These are phyloP conservation scores for Watsonalla binaria DNA, from an alignment of 2,888 invertebrate genomes.

Conservation along the genomic window DNA sequence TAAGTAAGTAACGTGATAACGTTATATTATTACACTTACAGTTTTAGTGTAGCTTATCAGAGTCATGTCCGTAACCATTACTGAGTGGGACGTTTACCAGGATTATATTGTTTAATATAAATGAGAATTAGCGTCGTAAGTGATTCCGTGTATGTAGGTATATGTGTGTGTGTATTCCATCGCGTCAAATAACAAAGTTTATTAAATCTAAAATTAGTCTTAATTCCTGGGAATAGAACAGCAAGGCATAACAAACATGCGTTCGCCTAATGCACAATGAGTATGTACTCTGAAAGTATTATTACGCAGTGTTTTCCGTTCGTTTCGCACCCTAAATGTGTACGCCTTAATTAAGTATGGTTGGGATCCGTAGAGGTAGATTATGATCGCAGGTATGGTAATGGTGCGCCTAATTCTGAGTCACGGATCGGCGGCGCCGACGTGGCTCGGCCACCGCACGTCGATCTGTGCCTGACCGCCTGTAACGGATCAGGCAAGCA, in stretches of 20 bases:
- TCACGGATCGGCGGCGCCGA: constrained; percentile 47
- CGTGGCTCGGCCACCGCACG: constrained; percentile 26
- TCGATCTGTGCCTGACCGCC: constrained; percentile 17
- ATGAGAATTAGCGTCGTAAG: constrained; percentile 28
- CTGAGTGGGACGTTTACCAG: constrained; percentile 28
- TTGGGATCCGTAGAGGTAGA: constrained; percentile 41
- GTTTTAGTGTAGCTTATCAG: constrained; percentile 29
- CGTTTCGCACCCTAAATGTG: constrained; percentile 57
- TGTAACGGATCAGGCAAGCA: constrained; percentile 32
- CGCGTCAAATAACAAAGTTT: constrained; percentile 35
- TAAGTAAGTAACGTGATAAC: too few relatives aligned
- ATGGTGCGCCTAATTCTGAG: constrained; percentile 55
- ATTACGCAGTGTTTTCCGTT: constrained; percentile 45
- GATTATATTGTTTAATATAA: constrained; percentile 31
- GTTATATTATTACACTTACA: constrained; percentile 20
- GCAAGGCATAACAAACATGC: constrained; percentile 20
- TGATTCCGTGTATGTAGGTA: constrained; percentile 17
- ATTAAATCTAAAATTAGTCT: constrained; percentile 21
- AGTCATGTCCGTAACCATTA: constrained; percentile 17
- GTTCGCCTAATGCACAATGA: constrained; percentile 20
- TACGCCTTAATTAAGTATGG: constrained; percentile 58
- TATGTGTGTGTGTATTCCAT: constrained; percentile 8
- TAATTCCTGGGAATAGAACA: constrained; percentile 18
- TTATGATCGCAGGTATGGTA: constrained; percentile 54
- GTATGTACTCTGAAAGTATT: constrained; percentile 22